A percentile compares a stretch with the other conserved stretches of the same genome.
Conservation (phyloP, 2,113 vertebrate genomes). For the Tapirus terrestris region DNA sequence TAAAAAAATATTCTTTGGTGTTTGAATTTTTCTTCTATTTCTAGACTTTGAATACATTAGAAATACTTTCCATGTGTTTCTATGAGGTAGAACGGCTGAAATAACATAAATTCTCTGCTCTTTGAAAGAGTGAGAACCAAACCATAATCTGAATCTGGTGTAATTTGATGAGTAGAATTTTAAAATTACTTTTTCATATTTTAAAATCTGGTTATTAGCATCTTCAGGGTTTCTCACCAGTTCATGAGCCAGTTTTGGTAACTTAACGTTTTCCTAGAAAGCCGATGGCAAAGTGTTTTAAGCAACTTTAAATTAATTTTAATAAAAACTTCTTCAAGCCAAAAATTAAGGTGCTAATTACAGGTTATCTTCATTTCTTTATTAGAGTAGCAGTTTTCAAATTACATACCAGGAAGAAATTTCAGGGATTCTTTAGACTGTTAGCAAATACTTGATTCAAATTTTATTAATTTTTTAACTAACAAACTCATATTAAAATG, state of each 20-base stretch:
- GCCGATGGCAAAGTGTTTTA: not conserved
- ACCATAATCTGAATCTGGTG: not conserved
- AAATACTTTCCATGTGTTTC: not conserved
- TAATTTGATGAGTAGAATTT: slow-evolving; percentile 22
- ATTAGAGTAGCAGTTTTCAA: not conserved
- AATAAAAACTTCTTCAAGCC: not conserved
- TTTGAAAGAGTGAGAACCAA: not conserved
- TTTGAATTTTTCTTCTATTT: slow-evolving; percentile 45
- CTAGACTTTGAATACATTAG: not conserved
- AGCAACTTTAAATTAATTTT: slow-evolving; percentile 16
- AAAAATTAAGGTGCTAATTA: slow-evolving; percentile 26
- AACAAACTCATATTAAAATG: not conserved
- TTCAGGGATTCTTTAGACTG: not conserved
- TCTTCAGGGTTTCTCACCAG: not conserved
- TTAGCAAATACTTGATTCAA: slow-evolving; percentile 17
- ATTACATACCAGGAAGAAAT: not conserved
- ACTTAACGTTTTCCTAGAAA: not conserved
- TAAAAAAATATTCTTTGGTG: not conserved
- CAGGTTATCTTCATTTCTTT: slow-evolving; percentile 31
- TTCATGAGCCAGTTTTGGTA: not conserved
- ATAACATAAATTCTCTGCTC: not conserved
- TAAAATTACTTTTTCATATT: not conserved
- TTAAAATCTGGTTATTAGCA: not conserved
- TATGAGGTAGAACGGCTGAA: not conserved
- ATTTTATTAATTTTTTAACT: not conserved